Evolutionary conservation across 2,888 invertebrate species (phyloP).

Genomic region (Steinernema carpocapsae): DNA sequence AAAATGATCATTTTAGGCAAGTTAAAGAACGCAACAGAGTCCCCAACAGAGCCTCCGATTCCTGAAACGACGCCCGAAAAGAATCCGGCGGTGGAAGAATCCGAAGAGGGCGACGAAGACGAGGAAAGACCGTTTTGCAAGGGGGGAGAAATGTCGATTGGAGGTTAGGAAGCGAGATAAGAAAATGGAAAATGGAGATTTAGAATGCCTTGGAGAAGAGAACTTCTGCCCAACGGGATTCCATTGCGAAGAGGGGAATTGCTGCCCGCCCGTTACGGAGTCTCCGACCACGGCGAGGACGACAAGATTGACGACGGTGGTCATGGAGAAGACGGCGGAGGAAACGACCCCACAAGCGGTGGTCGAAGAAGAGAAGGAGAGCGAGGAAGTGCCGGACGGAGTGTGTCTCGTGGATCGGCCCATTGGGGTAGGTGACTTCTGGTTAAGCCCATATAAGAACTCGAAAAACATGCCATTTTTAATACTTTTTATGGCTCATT

Average conservation of each 20-base stretch:
- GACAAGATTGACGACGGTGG: background rate
- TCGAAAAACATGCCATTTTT: too few species aligned
- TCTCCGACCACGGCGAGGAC: background rate
- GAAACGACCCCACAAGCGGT: background rate
- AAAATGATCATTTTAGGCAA: background rate
- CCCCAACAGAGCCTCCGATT: background rate
- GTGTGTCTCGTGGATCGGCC: slow-evolving; percentile 55
- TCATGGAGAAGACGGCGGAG: background rate
- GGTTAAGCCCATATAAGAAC: too few species aligned
- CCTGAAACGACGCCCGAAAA: background rate
- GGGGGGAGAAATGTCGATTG: background rate
- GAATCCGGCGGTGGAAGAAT: slow-evolving; percentile 8
- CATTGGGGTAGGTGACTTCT: slow-evolving; percentile 53
- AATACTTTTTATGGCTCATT: slow-evolving; percentile 42
- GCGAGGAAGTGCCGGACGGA: slow-evolving; percentile 37
- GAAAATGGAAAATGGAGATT: background rate
- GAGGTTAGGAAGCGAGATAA: background rate
- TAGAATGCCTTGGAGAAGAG: slow-evolving; percentile 51
- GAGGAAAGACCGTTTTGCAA: slow-evolving; percentile 5
- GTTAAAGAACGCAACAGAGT: background rate
- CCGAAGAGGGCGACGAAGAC: slow-evolving; percentile 16
- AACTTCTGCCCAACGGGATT: slow-evolving; percentile 53
- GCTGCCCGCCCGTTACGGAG: slow-evolving; percentile 44
- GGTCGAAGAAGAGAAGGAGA: slow-evolving; percentile 39
- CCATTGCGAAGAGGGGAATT: slow-evolving; percentile 52